Conservation (phyloP, 1,140 invertebrate species). For the Platorchestia sp. region DNA sequence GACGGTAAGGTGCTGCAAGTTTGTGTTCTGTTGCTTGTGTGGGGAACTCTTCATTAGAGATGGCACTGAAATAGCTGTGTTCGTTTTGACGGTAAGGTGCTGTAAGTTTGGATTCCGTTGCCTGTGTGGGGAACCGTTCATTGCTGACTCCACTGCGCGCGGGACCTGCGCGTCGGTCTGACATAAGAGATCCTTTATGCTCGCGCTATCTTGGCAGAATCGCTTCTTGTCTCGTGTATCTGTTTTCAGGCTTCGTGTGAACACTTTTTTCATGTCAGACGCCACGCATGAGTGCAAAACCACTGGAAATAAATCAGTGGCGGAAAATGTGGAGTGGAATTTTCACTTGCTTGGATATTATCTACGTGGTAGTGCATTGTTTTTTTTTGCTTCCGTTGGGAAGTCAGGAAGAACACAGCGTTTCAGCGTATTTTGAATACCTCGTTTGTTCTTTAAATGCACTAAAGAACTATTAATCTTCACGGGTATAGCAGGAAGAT, state of each 20-base stretch:
- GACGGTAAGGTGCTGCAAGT: background rate
- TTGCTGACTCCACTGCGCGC: background rate
- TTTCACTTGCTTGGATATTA: too few relatives aligned
- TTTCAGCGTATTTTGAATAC: too few relatives aligned
- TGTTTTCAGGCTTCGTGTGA: background rate
- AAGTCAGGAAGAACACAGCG: too few relatives aligned
- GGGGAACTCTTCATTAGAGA: background rate
- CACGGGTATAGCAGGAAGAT: too few relatives aligned
- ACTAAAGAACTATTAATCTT: too few relatives aligned
- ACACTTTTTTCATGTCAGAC: background rate
- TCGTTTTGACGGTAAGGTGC: background rate
- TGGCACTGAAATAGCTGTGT: background rate
- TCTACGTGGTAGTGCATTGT: too few relatives aligned
- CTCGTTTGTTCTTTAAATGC: too few relatives aligned
- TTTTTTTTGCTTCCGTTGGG: too few relatives aligned
- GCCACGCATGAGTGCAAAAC: too few relatives aligned
- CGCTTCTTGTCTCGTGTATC: background rate
- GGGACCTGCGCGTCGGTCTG: background rate
- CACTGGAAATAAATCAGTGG: too few relatives aligned
- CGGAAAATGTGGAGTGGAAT: too few relatives aligned
- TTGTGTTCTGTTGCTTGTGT: background rate
- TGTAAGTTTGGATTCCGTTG: background rate
- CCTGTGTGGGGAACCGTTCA: background rate
- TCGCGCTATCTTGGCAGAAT: background rate
- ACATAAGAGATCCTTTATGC: background rate